Evolutionary conservation across 2,888 invertebrate genomes (phyloP), one percentile per base, ranked within the genome.

Genomic region (Branchellion lobata): DNA sequence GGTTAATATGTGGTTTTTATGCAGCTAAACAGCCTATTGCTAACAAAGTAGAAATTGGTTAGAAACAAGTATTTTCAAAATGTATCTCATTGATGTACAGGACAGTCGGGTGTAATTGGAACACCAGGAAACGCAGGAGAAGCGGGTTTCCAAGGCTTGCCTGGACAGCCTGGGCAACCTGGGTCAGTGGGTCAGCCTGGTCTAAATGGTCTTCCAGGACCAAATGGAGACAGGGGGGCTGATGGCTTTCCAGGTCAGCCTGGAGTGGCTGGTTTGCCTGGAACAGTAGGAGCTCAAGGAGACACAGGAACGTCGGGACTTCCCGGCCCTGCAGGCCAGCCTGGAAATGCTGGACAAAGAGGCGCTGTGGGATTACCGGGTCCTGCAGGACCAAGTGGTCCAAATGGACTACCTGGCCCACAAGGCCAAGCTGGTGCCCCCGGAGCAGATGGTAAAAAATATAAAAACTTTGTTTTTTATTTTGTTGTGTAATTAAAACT

Each of bases 81-180:
- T n/a, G 47, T 47, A 47, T 47, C 18, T 47, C 18, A 14, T 47
- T 47, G 47, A 47, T 14, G 8, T 21, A 3, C 69, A 69, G 69
- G 69, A 5, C 69, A 34, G 21, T 29, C 31, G 24, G 73, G 73
- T 8, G 73, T 21, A 14, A 8, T 27, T 3, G 84, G 84, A 69
- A 75, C 76, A 33, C 71, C 77, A 24, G 85, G 85, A 79, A 79
- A 83, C 2, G 74, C 84, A 21, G 85, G 86, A 47, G 76, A 82
- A 14, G 8, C 34, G 18, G 40, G 40, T 29, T 74, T 29, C 11
- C 2, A 3, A 74, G 85, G 85, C 73, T 80, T 83, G 21, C 82
- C 83, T 27, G 86, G 86, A 71, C 83, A 84, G 82, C 84, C 14
- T 85, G 85, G 69, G 79, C 83, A 8, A 82, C 83, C 77, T 85